A percentile compares a stretch with the other conserved stretches of the same genome.
Conservation (phyloP, 2,113 vertebrate genomes). For the Melanostigma gelatinosum region DNA sequence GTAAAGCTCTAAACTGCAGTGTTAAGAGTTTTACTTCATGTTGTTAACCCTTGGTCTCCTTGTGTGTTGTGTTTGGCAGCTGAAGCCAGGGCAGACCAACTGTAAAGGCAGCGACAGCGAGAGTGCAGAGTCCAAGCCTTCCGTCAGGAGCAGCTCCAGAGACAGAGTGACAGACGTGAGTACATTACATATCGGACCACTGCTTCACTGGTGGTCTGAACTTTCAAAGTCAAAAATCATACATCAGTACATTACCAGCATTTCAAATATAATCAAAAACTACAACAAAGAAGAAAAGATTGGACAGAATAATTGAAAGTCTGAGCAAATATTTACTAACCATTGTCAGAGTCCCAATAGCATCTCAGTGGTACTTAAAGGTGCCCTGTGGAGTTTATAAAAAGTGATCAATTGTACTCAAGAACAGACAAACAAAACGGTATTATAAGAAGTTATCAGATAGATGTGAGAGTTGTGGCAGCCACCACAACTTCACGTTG, state of each 20-base stretch:
- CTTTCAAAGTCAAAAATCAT: not conserved
- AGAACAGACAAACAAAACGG: not conserved
- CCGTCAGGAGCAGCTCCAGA: slow-evolving; percentile 90
- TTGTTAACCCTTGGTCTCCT: slow-evolving; percentile 52
- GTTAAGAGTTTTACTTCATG: slow-evolving; percentile 45
- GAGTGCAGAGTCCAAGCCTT: slow-evolving; percentile 90
- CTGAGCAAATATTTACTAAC: not conserved
- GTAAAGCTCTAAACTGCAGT: slow-evolving; percentile 40
- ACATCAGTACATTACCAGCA: not conserved
- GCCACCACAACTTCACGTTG: not conserved
- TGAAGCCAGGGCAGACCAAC: slow-evolving; percentile 92
- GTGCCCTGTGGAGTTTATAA: not conserved
- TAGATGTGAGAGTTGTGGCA: not conserved
- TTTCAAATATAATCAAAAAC: not conserved
- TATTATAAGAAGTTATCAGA: not conserved
- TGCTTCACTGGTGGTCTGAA: not conserved
- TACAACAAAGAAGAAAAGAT: too few species aligned
- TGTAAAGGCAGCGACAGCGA: slow-evolving; percentile 94
- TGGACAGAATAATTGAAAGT: not conserved
- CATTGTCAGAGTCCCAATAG: not conserved
- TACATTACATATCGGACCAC: slow-evolving; percentile 48
- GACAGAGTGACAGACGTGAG: slow-evolving; percentile 95
- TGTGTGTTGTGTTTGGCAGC: slow-evolving; percentile 79
- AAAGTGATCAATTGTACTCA: not conserved
- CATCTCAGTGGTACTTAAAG: not conserved